These are phyloP conservation scores for Mungos mungo DNA, from an alignment of 2,113 vertebrate genomes.

Conservation along the genomic window DNA sequence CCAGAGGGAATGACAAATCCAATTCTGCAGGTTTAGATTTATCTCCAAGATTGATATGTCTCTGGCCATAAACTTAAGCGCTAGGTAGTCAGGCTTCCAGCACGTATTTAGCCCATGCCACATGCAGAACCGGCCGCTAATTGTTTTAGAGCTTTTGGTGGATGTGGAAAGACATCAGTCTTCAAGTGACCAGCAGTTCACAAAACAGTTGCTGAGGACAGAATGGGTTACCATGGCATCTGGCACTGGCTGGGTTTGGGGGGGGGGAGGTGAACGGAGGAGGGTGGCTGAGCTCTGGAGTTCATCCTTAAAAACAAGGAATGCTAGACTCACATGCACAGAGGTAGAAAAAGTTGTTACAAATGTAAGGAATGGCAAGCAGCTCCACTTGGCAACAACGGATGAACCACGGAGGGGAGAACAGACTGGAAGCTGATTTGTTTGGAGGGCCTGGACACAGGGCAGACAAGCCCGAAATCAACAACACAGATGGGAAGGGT, in stretches of 20 bases:
- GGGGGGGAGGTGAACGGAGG: not conserved
- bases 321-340: not conserved
- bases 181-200: not conserved
- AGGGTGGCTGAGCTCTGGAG: not conserved
- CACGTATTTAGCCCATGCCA: not conserved
- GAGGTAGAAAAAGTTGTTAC: constrained; percentile 17
- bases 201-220: not conserved
- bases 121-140: not conserved
- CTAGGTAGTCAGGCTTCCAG: not conserved
- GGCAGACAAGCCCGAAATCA: constrained; percentile 44
- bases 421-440: constrained; percentile 46
- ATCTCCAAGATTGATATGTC: not conserved
- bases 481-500: constrained; percentile 56
- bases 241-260: not conserved
- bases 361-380: constrained; percentile 43
- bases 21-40: constrained; percentile 33
- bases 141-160: constrained; percentile 20
- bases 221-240: not conserved
- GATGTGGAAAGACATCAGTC: not conserved
- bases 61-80: constrained; percentile 18
- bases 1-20: not conserved
- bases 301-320: constrained; percentile 25
- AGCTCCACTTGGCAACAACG: constrained; percentile 57
- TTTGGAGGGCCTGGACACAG: constrained; percentile 47
- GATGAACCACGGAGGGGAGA: constrained; percentile 35